Conservation (phyloP, 2,888 invertebrate genomes). For the Yponomeuta evonymella region DNA sequence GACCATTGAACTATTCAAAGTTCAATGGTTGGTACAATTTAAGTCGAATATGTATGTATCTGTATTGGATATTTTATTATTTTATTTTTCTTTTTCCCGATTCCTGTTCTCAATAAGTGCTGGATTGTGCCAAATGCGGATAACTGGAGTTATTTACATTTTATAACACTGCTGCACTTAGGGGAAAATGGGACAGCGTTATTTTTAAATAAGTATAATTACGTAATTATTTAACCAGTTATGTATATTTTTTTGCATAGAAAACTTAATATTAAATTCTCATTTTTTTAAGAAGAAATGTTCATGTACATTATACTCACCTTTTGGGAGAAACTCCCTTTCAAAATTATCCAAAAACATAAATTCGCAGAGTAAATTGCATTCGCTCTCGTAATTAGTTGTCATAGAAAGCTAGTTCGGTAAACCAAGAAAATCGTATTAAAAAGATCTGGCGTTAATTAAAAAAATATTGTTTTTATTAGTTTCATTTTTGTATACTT, state of each 20-base stretch:
- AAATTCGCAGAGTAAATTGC: too few relatives aligned
- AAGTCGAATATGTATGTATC: constrained; percentile 19
- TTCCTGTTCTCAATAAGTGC: constrained; percentile 67
- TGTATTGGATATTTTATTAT: constrained; percentile 28
- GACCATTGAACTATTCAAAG: too few relatives aligned
- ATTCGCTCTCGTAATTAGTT: too few relatives aligned
- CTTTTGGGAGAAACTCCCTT: too few relatives aligned
- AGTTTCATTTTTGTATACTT: neutral
- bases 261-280: neutral
- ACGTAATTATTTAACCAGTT: neutral
- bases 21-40: constrained; percentile 22
- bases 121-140: constrained; percentile 69
- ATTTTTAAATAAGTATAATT: neutral
- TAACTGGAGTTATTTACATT: constrained; percentile 63
- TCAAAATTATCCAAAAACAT: too few relatives aligned
- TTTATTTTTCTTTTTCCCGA: constrained; percentile 32
- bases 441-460: too few relatives aligned
- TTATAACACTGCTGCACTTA: constrained; percentile 67
- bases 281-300: too few relatives aligned
- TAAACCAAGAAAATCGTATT: too few relatives aligned
- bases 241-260: neutral
- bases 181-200: constrained; percentile 51
- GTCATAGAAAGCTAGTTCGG: too few relatives aligned
- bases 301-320: too few relatives aligned
- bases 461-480: neutral